phyloP scores from a whole-genome alignment of 2,888 invertebrate species.

The Platypus cylindrus region DNA sequence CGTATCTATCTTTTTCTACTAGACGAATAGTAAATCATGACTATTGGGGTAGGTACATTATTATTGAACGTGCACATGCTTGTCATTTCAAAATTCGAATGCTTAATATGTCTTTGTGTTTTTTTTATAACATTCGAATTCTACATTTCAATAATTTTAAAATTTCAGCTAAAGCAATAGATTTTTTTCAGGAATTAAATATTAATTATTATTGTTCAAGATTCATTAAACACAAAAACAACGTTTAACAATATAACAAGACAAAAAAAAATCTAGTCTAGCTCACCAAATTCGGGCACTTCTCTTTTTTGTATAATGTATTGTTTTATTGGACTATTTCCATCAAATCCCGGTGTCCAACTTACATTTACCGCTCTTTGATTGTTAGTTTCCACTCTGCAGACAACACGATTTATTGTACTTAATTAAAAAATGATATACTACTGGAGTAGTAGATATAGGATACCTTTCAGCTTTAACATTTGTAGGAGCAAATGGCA shows the following conservation, averaged over 20 bases:
- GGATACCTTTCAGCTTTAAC: slow-evolving; percentile 53
- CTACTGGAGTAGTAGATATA: not conserved
- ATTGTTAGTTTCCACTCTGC: slow-evolving; percentile 35
- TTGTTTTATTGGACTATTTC: slow-evolving; percentile 87
- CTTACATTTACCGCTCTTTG: slow-evolving; percentile 76
- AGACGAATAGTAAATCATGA: no score
- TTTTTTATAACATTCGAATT: no score
- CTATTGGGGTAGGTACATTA: no score
- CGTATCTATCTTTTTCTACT: no score
- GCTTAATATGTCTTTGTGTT: no score
- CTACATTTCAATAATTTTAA: no score
- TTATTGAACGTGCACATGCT: no score
- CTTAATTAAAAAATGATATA: not conserved
- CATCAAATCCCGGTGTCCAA: slow-evolving; percentile 95
- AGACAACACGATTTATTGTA: not conserved
- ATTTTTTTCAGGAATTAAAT: no score
- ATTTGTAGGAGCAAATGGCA: slow-evolving; percentile 87
- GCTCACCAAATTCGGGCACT: slow-evolving; percentile 72
- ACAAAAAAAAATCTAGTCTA: slow-evolving; percentile 2
- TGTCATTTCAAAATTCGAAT: no score
- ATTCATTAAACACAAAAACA: slow-evolving; percentile 28
- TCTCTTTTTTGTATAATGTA: slow-evolving; percentile 86
- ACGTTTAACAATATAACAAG: slow-evolving; percentile 19
- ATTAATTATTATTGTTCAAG: no score
- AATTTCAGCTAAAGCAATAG: no score